A percentile compares a stretch with the other conserved stretches of the same genome.
Conservation (phyloP, 2,113 vertebrate genomes). For the Mastomys natalensis region DNA sequence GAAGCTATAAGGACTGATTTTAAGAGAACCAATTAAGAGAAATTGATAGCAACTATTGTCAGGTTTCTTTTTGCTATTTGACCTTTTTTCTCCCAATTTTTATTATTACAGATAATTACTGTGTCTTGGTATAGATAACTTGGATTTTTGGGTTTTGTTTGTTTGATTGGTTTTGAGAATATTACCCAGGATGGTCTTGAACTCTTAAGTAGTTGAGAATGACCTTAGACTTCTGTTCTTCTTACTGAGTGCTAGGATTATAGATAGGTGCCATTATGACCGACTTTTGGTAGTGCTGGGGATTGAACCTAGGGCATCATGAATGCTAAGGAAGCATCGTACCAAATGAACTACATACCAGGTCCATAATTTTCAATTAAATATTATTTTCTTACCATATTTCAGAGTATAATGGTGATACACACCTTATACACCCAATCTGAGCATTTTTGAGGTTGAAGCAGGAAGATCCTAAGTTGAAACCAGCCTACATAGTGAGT, state of each 20-base stretch:
- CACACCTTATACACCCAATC: not conserved
- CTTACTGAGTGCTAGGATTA: not conserved
- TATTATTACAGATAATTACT: slow-evolving; percentile 42
- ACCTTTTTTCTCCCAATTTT: slow-evolving; percentile 30
- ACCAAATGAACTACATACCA: not conserved
- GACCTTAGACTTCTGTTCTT: not conserved
- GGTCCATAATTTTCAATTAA: not conserved
- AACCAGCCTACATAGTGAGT: not conserved
- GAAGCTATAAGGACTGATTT: slow-evolving; percentile 3
- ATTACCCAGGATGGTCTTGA: not conserved
- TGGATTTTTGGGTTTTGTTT: not conserved
- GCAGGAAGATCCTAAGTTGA: not conserved
- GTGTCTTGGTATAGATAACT: not conserved
- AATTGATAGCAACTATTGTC: not conserved
- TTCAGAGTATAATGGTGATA: not conserved
- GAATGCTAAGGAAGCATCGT: not conserved
- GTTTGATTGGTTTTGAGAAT: not conserved
- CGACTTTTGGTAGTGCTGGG: not conserved
- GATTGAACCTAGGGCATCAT: not conserved
- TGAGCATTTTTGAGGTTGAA: not conserved
- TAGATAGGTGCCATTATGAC: not conserved
- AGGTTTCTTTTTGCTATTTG: slow-evolving; percentile 30
- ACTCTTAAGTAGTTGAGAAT: not conserved
- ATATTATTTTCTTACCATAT: slow-evolving; percentile 14
- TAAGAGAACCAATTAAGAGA: slow-evolving; percentile 44